A percentile compares a stretch with the other conserved stretches of the same genome.
Evolutionary conservation across 2,113 vertebrate species (phyloP).

Genomic region (Scophthalmus maximus): DNA sequence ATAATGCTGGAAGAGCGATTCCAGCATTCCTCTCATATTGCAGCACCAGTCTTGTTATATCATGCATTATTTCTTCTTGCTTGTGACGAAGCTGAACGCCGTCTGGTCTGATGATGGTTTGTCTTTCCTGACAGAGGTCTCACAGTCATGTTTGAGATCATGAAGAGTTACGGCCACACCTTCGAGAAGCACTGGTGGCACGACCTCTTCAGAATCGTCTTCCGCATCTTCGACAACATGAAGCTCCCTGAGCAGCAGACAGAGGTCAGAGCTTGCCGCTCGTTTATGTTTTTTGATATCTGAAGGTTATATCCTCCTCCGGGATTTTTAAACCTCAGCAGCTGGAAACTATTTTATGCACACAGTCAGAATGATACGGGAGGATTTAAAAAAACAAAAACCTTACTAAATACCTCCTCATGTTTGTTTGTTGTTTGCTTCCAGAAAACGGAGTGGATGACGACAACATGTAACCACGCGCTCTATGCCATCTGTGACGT

Average conservation of each 20-base stretch:
- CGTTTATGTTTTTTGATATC: not conserved
- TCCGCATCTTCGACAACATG: slow-evolving; percentile 99
- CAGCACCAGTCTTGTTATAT: not conserved
- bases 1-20: not conserved
- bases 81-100: not conserved
- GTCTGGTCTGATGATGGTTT: slow-evolving; percentile 5
- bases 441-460: slow-evolving; percentile 99
- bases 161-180: slow-evolving; percentile 97
- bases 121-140: slow-evolving; percentile 85
- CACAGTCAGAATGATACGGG: too few relatives aligned
- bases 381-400: too few relatives aligned
- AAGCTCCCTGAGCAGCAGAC: slow-evolving; percentile 98
- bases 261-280: slow-evolving; percentile 83
- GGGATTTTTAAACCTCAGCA: not conserved
- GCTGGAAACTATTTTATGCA: not conserved
- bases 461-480: slow-evolving; percentile 97
- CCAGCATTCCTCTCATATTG: not conserved
- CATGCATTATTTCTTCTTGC: not conserved
- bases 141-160: slow-evolving; percentile 99
- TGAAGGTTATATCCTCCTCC: not conserved
- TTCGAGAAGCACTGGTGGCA: slow-evolving; percentile 99
- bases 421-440: slow-evolving; percentile 11
- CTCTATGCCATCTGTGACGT: slow-evolving; percentile 98
- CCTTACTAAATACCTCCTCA: not conserved
- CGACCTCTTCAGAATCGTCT: slow-evolving; percentile 96